Evolutionary conservation across 2,888 invertebrate species (phyloP), one percentile per base, ranked within the genome.

Genomic region (Morinoia aosen): DNA sequence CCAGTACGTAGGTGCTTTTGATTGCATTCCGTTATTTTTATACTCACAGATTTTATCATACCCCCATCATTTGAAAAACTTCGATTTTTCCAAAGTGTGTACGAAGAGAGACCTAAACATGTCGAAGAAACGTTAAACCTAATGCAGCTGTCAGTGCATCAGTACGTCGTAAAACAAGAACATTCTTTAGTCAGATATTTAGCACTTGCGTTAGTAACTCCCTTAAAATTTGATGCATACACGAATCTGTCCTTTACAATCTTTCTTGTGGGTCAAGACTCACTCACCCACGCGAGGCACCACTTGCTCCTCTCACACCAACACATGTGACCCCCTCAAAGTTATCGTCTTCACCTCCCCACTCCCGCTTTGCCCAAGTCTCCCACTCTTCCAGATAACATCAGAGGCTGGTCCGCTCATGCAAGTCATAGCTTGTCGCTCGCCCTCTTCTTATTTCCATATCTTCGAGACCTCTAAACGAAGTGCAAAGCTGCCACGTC

Each of bases 351-450:
- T 57, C 33, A 12, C 93, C 57, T 11, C 56, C 16, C 57, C 19
- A 57, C 58, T 33, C 56, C 57, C 11, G 14, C 33, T 11, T 25
- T 12, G 57, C 57, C 93, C 40, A 19, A 14, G 57, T 93, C 93
- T 12, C 93, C 57, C 57, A 57, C 57, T 48, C 93, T 10, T 16
- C 93, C 33, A 93, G 93, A 93, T 93, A 93, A 39, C 48, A 93
- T 93, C 93, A 90, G 93, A 48, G 57, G 93, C 57, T 25, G n/a
- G n/a, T 33, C 57, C 57, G 33, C 93, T 93, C 93, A 93, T 93
- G 93, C 93, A 93, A 93, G 93, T 93, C 93, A 93, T 93, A 93
- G 93, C 57, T 93, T 93, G 57, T 93, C 93, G 57, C 58, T 93
- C 93, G 57, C 93, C 93, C 93, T 57, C 93, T 93, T 56, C 93